Base-by-base conservation (phyloP, 2,888 invertebrate species). In the Chorisops tibialis region DNA sequence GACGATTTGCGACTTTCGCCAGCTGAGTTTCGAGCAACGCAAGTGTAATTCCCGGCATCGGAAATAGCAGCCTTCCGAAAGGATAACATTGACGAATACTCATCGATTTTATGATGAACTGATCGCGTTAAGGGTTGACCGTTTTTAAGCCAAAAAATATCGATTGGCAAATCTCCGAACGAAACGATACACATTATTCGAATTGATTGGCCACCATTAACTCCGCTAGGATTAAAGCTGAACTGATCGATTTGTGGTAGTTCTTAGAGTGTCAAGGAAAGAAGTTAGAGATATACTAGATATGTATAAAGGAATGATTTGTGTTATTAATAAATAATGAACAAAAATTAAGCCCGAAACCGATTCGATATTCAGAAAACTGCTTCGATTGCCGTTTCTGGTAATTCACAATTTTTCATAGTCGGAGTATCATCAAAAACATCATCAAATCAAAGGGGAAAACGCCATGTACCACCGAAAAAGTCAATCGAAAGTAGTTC, bases 81-180 rank as follows among this genome's bases (percentile, higher is more conserved):
- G 1, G 80, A 80, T 47, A 81, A 70, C 65, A 81, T 79, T 60
- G 79, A 73, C 11, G 81, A 80, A 58, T 77, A 78, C 66, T 81
- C 81, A 70, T 81, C 81, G 60, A 79, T 76, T 69, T 77, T 78
- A 67, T 79, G 78, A 67, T 75, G 73, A 47, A 76, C 74, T 58
- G 76, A 74, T 62, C 75, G 72, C 35, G 73, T 65, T 63, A 76
- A 65, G 2, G 75, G 73, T 63, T 75, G 70, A 59, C 77, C 79
- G 70, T 82, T 79, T 72, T 82, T 82, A 39, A 80, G 73, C 82
- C 82, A 93, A 66, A 82, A 81, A 63, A 93, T 85, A 68, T 83
- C 83, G 67, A 93, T 82, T 52, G 92, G 92, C 69, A 88, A 82
- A 79, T 93, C 92, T 65, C 93, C 91, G 70, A 87, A 85, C 67